Percentiles rank a stretch among this genome's conserved stretches.
phyloP scores from a whole-genome alignment of 2,797 vertebrate species.

The Sebastes kiyomatsui region DNA sequence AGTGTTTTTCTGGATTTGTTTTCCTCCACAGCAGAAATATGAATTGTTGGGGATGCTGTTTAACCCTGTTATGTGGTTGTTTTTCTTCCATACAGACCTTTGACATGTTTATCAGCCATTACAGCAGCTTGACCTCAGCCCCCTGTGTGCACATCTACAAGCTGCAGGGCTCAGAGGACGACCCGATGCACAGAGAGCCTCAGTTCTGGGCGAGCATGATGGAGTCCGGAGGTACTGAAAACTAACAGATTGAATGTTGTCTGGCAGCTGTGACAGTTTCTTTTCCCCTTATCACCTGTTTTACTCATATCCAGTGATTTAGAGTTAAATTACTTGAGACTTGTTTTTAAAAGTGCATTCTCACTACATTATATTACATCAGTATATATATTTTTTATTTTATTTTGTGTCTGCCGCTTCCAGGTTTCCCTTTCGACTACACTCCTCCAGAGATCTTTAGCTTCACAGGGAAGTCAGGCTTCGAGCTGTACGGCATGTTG shows the following conservation, averaged over 20 bases:
- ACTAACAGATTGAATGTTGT: neutral
- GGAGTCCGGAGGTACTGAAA: slow-evolving; percentile 88
- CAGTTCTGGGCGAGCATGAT: slow-evolving; percentile 97
- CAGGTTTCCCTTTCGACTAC: slow-evolving; percentile 88
- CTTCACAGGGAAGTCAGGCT: slow-evolving; percentile 89
- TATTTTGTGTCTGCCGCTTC: neutral
- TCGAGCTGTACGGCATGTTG: slow-evolving; percentile 93
- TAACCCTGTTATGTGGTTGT: neutral
- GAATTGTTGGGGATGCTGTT: neutral
- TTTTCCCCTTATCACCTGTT: neutral
- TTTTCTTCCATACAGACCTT: slow-evolving; percentile 84
- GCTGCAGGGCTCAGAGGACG: slow-evolving; percentile 83
- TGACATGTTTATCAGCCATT: slow-evolving; percentile 97
- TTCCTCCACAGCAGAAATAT: neutral
- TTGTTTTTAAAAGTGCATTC: neutral
- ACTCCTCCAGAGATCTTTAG: slow-evolving; percentile 93
- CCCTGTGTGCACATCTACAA: slow-evolving; percentile 95
- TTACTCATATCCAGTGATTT: neutral
- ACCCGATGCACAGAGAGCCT: slow-evolving; percentile 89
- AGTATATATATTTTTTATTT: neutral
- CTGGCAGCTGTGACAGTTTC: neutral
- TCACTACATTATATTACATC: neutral
- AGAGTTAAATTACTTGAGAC: neutral
- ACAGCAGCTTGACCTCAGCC: slow-evolving; percentile 90
- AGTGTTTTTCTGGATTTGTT: neutral